Evolutionary conservation across 2,888 invertebrate genomes (phyloP).

Genomic region (Heliconius sara): DNA sequence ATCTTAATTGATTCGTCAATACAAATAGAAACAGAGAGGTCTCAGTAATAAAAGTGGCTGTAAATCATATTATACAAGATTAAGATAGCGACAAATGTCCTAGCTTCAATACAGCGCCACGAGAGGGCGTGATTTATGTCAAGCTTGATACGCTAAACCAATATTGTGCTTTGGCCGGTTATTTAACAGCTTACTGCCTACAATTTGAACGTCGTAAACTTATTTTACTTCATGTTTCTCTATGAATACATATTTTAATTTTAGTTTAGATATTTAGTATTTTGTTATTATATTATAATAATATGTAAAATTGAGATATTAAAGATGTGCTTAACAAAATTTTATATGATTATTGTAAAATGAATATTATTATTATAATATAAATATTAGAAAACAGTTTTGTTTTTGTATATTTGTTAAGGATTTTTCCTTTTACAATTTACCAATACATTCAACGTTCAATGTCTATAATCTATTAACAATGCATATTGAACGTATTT

Average conservation of each 20-base stretch:
- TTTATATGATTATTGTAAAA: too few species aligned
- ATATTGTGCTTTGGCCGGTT: conserved; percentile 20
- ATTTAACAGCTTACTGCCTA: conserved; percentile 22
- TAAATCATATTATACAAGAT: conserved; percentile 70
- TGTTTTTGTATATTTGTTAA: background rate
- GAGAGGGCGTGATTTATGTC: conserved; percentile 73
- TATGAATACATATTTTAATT: background rate
- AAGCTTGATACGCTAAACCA: conserved; percentile 57
- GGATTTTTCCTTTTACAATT: background rate
- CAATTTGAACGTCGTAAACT: background rate
- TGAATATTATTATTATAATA: too few species aligned
- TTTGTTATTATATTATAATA: background rate
- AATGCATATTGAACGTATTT: conserved; percentile 26
- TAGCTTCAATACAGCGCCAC: conserved; percentile 64
- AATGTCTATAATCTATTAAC: conserved; percentile 4
- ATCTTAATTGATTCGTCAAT: conserved; percentile 73
- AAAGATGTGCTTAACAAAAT: background rate
- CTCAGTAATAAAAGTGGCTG: conserved; percentile 72
- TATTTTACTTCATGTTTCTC: background rate
- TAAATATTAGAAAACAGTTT: background rate
- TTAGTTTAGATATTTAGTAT: background rate
- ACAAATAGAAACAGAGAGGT: conserved; percentile 65
- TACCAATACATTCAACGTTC: background rate
- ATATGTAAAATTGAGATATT: background rate
- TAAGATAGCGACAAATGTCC: conserved; percentile 65